Percentiles rank a stretch among this genome's conserved stretches.
Evolutionary conservation across 2,797 vertebrate genomes (phyloP).

Genomic region (Capromys pilorides): DNA sequence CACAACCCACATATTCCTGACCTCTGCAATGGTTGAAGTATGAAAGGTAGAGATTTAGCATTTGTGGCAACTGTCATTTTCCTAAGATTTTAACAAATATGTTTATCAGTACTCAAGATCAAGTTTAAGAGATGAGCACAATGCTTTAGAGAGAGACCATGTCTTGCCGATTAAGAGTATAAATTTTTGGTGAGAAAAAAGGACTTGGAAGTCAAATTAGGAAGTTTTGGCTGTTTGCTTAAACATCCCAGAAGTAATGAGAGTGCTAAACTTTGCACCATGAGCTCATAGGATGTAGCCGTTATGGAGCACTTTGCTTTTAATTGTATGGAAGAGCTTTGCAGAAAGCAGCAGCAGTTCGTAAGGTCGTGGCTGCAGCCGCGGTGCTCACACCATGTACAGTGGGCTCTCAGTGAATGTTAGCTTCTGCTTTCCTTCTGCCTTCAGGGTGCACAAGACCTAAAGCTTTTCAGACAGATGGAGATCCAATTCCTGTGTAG

Average conservation of each 20-base stretch:
- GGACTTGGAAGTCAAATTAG: conserved; percentile 20
- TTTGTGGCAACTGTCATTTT: neutral
- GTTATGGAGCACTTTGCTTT: conserved; percentile 27
- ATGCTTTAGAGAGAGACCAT: neutral
- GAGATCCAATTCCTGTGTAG: conserved; percentile 54
- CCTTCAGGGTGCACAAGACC: neutral
- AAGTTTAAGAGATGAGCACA: neutral
- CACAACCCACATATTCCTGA: neutral
- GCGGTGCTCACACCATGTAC: neutral
- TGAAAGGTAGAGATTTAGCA: neutral
- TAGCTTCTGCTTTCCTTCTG: neutral
- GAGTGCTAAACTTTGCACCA: conserved; percentile 34
- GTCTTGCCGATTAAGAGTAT: neutral
- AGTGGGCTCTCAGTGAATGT: neutral
- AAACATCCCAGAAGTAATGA: neutral
- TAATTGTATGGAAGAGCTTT: neutral
- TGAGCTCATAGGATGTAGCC: neutral
- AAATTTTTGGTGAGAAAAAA: conserved; percentile 26
- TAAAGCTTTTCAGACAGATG: conserved; percentile 7
- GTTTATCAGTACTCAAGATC: neutral
- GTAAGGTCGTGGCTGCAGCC: neutral
- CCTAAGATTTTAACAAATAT: conserved; percentile 17
- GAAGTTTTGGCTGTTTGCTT: conserved; percentile 17
- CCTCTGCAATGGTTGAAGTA: neutral
- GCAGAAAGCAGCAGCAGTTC: neutral